These are phyloP conservation scores for Ganaspis sp. DNA, from an alignment of 1,140 invertebrate genomes.

Conservation along the genomic window DNA sequence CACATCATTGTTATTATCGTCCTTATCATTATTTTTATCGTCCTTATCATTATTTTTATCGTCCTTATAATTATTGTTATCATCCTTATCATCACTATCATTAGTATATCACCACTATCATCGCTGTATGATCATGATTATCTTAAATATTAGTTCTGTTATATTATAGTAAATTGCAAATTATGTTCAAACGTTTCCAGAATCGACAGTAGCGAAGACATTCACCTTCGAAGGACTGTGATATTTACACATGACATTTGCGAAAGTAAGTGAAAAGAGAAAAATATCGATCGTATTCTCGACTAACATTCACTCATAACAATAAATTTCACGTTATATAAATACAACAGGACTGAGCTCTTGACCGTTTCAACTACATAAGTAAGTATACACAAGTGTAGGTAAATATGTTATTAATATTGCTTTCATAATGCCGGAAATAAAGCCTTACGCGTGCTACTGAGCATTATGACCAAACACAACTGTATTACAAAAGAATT, in stretches of 20 bases:
- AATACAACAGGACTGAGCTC: conserved; percentile 4
- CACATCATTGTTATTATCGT: too few species aligned
- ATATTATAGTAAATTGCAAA: too few species aligned
- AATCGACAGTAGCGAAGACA: not conserved
- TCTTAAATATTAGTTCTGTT: too few species aligned
- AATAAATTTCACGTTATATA: conserved; percentile 23
- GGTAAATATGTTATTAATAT: not conserved
- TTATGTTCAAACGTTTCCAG: too few species aligned
- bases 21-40: too few species aligned
- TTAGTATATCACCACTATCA: too few species aligned
- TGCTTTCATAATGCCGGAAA: conserved; percentile 1
- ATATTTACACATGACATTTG: conserved; percentile 20
- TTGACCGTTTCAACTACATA: not conserved
- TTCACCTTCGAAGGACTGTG: not conserved
- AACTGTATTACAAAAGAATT: conserved; percentile 15
- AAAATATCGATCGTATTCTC: conserved; percentile 15
- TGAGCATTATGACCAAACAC: conserved; percentile 4
- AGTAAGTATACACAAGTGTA: not conserved
- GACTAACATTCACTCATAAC: not conserved
- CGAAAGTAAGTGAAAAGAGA: conserved; percentile 22
- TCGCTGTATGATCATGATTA: too few species aligned
- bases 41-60: too few species aligned
- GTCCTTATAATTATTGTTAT: too few species aligned
- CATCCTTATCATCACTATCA: too few species aligned
- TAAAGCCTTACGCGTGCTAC: not conserved